Evolutionary conservation across 2,888 invertebrate genomes (phyloP).

Genomic region (Acrobasis suavella): DNA sequence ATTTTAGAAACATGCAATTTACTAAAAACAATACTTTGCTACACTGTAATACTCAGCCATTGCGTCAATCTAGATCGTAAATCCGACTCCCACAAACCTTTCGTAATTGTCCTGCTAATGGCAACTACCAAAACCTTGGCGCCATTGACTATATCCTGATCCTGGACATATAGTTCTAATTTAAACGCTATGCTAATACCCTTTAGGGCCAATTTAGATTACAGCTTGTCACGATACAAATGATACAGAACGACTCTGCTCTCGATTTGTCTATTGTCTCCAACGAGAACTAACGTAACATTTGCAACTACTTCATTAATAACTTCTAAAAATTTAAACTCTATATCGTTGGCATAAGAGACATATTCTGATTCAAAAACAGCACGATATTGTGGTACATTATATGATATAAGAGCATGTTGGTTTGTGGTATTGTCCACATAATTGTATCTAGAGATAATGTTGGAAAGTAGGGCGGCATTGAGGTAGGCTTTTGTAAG

Average conservation of each 20-base stretch:
- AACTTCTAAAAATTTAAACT: constrained; percentile 41
- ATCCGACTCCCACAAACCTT: constrained; percentile 52
- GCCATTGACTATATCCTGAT: constrained; percentile 52
- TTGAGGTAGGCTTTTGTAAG: constrained; percentile 77
- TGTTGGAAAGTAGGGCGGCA: constrained; percentile 78
- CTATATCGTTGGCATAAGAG: constrained; percentile 38
- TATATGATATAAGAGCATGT: constrained; percentile 59
- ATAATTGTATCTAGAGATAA: constrained; percentile 63
- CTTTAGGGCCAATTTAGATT: constrained; percentile 31
- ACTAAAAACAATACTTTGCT: constrained; percentile 9
- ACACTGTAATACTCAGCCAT: constrained; percentile 39
- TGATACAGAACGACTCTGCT: constrained; percentile 47
- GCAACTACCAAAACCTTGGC: constrained; percentile 50
- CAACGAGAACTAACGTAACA: constrained; percentile 30
- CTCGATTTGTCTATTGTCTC: constrained; percentile 61
- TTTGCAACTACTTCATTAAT: constrained; percentile 30
- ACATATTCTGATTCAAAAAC: constrained; percentile 24
- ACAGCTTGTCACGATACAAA: constrained; percentile 30
- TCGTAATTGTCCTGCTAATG: constrained; percentile 47
- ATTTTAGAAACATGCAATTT: no score
- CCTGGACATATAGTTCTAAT: constrained; percentile 29
- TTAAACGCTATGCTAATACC: constrained; percentile 34
- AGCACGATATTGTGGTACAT: constrained; percentile 33
- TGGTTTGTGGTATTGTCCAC: constrained; percentile 63
- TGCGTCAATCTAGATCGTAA: constrained; percentile 45